These are phyloP conservation scores for Premnoplex brunnescens DNA, from an alignment of 2,797 vertebrate species.

Conservation along the genomic window DNA sequence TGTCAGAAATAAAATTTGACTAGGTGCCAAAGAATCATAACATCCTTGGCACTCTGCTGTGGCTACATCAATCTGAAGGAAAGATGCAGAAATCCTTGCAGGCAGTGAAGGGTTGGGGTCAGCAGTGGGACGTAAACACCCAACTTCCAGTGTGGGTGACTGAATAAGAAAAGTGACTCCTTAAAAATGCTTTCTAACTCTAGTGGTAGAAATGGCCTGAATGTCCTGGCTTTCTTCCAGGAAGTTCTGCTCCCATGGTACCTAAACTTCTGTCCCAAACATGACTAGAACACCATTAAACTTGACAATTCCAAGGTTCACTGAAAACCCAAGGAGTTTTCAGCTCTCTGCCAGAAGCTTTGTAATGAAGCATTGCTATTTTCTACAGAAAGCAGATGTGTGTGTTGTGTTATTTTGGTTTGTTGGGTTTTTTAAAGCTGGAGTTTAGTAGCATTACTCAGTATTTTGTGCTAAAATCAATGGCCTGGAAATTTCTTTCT, in stretches of 20 bases:
- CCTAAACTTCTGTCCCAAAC: background rate
- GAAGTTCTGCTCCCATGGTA: background rate
- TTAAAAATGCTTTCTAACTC: background rate
- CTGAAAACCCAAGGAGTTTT: conserved; percentile 25
- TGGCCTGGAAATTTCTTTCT: conserved; percentile 4
- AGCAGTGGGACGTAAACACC: background rate
- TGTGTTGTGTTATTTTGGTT: background rate
- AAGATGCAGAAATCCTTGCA: background rate
- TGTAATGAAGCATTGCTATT: background rate
- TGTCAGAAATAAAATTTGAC: conserved; percentile 34
- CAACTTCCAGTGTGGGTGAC: background rate
- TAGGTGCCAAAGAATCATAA: background rate
- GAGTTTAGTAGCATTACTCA: background rate
- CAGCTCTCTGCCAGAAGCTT: conserved; percentile 13
- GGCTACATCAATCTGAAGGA: background rate
- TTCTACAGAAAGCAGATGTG: conserved; percentile 26
- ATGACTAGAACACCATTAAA: conserved; percentile 26
- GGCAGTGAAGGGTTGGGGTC: background rate
- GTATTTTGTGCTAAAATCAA: conserved; percentile 12
- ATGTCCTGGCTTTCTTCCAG: conserved; percentile 3
- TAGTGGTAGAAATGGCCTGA: background rate
- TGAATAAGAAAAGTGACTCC: background rate
- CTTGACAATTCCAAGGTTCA: conserved; percentile 25
- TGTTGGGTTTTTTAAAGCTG: background rate
- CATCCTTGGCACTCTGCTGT: background rate